Evolutionary conservation across 2,888 invertebrate genomes (phyloP).

Genomic region (Cremastobaeus sp.): DNA sequence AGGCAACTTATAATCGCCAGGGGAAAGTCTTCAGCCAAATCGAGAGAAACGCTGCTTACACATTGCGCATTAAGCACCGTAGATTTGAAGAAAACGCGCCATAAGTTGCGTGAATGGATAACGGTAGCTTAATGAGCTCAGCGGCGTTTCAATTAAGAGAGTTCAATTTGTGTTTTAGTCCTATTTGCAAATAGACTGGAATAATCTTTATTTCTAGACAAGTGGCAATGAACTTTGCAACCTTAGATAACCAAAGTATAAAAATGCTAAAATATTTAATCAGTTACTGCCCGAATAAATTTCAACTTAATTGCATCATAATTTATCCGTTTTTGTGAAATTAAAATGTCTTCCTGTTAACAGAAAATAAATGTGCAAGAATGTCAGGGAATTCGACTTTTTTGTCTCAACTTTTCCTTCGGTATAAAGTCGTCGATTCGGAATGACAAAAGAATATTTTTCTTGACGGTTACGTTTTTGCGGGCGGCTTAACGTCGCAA

Average conservation of each 20-base stretch:
- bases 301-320: too few species aligned
- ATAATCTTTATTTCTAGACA: constrained; percentile 33
- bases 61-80: constrained; percentile 19
- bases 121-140: constrained; percentile 46
- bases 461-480: constrained; percentile 1
- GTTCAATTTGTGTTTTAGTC: constrained; percentile 32
- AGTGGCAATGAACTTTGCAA: background rate
- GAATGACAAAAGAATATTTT: constrained; percentile 17
- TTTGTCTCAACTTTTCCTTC: too few species aligned
- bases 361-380: too few species aligned
- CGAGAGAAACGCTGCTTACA: constrained; percentile 47
- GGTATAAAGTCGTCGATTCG: too few species aligned
- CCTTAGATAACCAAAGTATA: background rate
- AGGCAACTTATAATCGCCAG: constrained; percentile 44
- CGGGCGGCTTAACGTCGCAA: background rate
- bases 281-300: too few species aligned
- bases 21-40: constrained; percentile 50
- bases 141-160: constrained; percentile 44
- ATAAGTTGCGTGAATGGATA: constrained; percentile 51
- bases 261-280: background rate
- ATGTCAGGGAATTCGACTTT: too few species aligned
- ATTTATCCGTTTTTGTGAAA: too few species aligned
- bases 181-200: constrained; percentile 31
- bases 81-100: constrained; percentile 50
- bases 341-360: too few species aligned